Evolutionary conservation across 2,113 vertebrate genomes (phyloP).

Genomic region (Notothenia coriiceps): DNA sequence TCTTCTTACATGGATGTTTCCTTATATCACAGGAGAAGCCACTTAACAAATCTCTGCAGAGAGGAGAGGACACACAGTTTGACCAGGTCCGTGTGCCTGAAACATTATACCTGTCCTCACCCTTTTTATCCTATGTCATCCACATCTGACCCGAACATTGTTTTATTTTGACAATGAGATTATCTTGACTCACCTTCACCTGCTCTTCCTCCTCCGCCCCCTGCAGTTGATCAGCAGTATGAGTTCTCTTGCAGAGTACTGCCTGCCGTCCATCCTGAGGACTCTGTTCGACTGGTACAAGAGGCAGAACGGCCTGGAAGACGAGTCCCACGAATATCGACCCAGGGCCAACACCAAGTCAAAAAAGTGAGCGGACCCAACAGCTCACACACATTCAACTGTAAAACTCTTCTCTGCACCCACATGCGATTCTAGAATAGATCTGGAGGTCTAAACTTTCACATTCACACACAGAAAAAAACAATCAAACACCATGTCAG

Average conservation of each 20-base stretch:
- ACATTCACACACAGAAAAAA: not conserved
- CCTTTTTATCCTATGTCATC: not conserved
- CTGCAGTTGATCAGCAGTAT: constrained; percentile 94
- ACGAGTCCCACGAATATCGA: constrained; percentile 97
- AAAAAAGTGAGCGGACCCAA: constrained; percentile 88
- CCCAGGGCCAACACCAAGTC: constrained; percentile 98
- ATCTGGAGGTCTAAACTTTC: not conserved
- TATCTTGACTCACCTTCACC: constrained; percentile 17
- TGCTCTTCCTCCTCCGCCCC: not conserved
- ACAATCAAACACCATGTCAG: not conserved
- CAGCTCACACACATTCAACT: not conserved
- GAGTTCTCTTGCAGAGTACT: constrained; percentile 98
- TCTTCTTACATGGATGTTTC: constrained; percentile 4
- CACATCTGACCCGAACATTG: not conserved
- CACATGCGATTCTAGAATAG: not conserved
- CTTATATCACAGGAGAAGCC: constrained; percentile 90
- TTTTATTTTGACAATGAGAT: constrained; percentile 2
- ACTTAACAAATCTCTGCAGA: constrained; percentile 97
- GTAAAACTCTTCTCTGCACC: not conserved
- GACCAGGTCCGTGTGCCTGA: constrained; percentile 90
- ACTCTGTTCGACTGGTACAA: constrained; percentile 99
- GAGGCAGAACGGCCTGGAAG: constrained; percentile 97
- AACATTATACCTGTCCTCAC: not conserved
- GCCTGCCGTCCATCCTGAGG: constrained; percentile 95
- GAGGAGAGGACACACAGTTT: constrained; percentile 98